Base-by-base conservation (phyloP, 2,888 invertebrate genomes). In the Panorpa germanica region DNA sequence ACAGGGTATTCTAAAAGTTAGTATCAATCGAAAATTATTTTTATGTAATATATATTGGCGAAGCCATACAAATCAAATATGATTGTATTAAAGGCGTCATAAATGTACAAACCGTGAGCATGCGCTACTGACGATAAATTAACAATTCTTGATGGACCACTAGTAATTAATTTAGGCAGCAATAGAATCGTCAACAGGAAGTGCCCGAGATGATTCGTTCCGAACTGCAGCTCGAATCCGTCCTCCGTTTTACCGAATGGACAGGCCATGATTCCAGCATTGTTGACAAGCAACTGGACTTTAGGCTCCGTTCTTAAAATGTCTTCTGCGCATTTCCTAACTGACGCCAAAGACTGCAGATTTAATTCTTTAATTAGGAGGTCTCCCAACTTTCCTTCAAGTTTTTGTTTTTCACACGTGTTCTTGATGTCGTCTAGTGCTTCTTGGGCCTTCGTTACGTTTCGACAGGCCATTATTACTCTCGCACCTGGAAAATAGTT, bases 241-340 rank as follows among this genome's bases (percentile, higher is more conserved):
- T 76, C 74, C 26, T 59, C 61, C 0, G 74, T 72, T 29, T 55
- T 51, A 1, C 59, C 52, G 30, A 59, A 53, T 0, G 70, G 69
- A 29, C 68, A 66, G 48, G 64, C 59, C 71, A 74, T 71, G 1
- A 76, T 59, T 1, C 77, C 77, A 4, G 74, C 75, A 48, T 76
- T 76, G 41, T 76, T 76, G 2, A 76, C 63, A 3, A 76, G 53
- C 31, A 76, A 55, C 41, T 76, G 63, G 5, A 76, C 58, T 33
- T 59, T 57, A 0, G 44, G 14, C 39, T 57, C 55, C 1, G 44
- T 47, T 29, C 47, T 41, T 32, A 51, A 55, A 33, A 65, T 57
- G 42, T 43, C 43, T 4, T 59, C 39, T 8, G 59, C 64, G 41
- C 70, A 73, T 32, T 54, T 49, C 9, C 59, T 45, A 1, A 73